These are phyloP conservation scores for Drosophila paramelanica DNA, from an alignment of 2,888 invertebrate genomes.

Conservation along the genomic window DNA sequence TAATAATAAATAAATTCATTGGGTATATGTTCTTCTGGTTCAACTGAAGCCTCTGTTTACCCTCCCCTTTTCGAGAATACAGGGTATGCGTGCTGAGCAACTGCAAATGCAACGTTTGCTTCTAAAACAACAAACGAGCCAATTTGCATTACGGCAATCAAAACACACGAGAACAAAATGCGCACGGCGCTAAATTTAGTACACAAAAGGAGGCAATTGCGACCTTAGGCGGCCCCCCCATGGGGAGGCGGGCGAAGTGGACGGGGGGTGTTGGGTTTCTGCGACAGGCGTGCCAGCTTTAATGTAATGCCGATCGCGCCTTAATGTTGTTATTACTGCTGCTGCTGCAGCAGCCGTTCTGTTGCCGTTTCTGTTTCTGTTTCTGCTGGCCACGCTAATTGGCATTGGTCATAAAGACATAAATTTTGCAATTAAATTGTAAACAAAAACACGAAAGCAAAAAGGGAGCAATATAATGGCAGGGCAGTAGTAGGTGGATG, in stretches of 20 bases:
- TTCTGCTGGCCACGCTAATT: constrained; percentile 70
- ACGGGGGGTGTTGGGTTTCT: background rate
- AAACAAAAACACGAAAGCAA: constrained; percentile 46
- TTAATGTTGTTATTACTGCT: constrained; percentile 36
- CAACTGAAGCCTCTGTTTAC: no score
- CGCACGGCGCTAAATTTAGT: constrained; percentile 64
- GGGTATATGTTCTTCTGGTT: no score
- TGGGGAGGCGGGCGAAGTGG: constrained; percentile 5
- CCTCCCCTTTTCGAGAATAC: rapidly evolving
- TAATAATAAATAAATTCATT: no score
- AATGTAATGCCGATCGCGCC: constrained; percentile 60
- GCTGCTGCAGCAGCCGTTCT: constrained; percentile 15
- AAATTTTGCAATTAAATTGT: constrained; percentile 81
- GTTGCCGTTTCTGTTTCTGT: constrained; percentile 21
- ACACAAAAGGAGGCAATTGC: constrained; percentile 38
- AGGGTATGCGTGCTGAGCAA: constrained; percentile 2
- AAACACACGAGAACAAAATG: constrained; percentile 24
- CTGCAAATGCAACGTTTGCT: constrained; percentile 14
- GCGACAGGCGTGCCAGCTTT: constrained; percentile 18
- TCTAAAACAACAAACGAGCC: constrained; percentile 40
- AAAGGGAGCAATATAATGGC: background rate
- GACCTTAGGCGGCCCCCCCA: constrained; percentile 34
- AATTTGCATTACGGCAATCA: constrained; percentile 38
- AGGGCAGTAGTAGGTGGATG: background rate
- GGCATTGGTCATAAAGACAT: constrained; percentile 83